These are phyloP conservation scores for Coreius guichenoti DNA, from an alignment of 2,797 vertebrate genomes.

Conservation along the genomic window DNA sequence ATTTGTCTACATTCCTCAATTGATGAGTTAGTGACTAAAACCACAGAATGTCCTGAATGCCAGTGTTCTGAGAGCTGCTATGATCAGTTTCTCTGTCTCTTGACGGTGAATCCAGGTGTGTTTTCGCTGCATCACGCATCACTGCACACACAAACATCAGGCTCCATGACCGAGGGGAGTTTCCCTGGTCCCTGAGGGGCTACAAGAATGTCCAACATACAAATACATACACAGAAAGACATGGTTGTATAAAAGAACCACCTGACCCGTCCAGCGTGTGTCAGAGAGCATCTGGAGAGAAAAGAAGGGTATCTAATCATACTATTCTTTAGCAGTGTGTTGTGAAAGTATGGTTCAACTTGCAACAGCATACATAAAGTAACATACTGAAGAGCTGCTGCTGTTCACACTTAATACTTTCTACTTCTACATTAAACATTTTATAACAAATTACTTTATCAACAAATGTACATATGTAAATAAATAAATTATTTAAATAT, in stretches of 20 bases:
- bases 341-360: neutral
- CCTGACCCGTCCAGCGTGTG: conserved; percentile 49
- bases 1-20: conserved; percentile 18
- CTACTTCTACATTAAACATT: neutral
- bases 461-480: neutral
- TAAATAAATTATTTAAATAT: too few species aligned
- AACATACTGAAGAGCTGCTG: conserved; percentile 2
- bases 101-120: conserved; percentile 64
- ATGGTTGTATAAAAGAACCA: conserved; percentile 34
- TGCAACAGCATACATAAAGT: neutral
- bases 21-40: conserved; percentile 31
- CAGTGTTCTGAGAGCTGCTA: neutral
- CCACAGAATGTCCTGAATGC: conserved; percentile 23
- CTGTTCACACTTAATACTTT: neutral
- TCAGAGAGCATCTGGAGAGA: conserved; percentile 53
- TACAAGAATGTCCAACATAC: conserved; percentile 57
- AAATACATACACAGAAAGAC: conserved; percentile 38
- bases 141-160: conserved; percentile 62
- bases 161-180: conserved; percentile 53
- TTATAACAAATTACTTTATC: neutral
- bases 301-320: conserved; percentile 24
- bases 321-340: conserved; percentile 21
- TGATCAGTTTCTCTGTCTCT: conserved; percentile 17
- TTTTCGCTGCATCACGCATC: conserved; percentile 62
- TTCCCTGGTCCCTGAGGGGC: conserved; percentile 54